A percentile compares a stretch with the other conserved stretches of the same genome.
Conservation (phyloP, 1,140 invertebrate species). For the Brachionus rotundiformis region DNA sequence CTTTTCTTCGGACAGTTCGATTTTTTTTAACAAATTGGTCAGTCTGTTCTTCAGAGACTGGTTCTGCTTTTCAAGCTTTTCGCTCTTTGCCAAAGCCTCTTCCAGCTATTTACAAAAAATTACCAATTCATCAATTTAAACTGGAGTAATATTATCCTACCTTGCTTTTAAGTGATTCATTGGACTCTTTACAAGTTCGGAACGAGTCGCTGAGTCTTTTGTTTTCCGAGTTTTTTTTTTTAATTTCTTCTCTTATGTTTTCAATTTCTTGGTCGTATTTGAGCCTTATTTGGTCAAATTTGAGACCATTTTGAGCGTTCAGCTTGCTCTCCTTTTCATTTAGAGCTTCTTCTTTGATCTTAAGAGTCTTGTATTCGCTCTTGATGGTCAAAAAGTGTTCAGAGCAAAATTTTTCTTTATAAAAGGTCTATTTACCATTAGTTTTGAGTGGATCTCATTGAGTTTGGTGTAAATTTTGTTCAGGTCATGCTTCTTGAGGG, state of each 20-base stretch:
- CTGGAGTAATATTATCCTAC: too few species aligned
- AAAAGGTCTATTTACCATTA: slow-evolving; percentile 13
- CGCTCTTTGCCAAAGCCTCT: slow-evolving; percentile 56
- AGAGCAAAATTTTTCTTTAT: background rate
- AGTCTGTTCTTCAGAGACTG: slow-evolving; percentile 60
- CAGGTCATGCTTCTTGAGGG: background rate
- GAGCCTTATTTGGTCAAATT: background rate
- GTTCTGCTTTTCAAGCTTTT: slow-evolving; percentile 60
- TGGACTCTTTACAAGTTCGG: background rate
- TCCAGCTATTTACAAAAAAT: too few species aligned
- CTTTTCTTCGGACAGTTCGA: background rate
- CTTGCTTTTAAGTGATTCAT: background rate
- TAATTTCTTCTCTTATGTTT: background rate
- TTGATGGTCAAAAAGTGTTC: too few species aligned
- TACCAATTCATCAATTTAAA: too few species aligned
- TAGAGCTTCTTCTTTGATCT: background rate
- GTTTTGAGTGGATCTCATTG: slow-evolving; percentile 26
- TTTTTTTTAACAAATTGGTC: slow-evolving; percentile 60
- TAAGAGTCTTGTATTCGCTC: slow-evolving; percentile 15
- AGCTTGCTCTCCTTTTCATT: background rate
- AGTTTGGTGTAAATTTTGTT: slow-evolving; percentile 15
- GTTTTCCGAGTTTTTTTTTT: slow-evolving; percentile 20
- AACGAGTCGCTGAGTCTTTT: slow-evolving; percentile 13
- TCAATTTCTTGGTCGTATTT: slow-evolving; percentile 42
- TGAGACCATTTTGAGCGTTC: background rate